Conservation (phyloP, 1,140 invertebrate species). For the Tachypleus tridentatus region DNA sequence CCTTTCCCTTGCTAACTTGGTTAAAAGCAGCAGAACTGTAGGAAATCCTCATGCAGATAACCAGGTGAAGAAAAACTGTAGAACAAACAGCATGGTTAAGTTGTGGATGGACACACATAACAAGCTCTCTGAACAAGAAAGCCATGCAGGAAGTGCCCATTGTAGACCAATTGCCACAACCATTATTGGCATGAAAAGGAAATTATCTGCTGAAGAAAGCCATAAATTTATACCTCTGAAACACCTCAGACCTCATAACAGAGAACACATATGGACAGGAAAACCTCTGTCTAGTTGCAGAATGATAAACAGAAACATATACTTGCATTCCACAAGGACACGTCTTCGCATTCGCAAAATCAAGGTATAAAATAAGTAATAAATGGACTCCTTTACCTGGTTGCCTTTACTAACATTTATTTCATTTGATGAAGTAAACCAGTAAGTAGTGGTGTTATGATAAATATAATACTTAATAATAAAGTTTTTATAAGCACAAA, state of each 20-base stretch:
- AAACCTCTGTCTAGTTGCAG: background rate
- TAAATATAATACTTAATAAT: no score
- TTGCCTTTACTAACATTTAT: no score
- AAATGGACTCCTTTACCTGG: no score
- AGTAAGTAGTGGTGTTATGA: no score
- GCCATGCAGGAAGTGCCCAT: background rate
- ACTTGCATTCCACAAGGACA: background rate
- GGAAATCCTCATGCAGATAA: background rate
- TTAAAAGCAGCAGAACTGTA: background rate
- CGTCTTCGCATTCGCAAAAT: constrained; percentile 1
- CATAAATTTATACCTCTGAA: background rate
- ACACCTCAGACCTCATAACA: background rate
- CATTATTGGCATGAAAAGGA: background rate
- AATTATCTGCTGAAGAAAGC: background rate
- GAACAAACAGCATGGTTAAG: background rate
- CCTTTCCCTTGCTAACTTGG: background rate
- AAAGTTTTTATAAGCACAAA: no score
- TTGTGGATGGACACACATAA: background rate
- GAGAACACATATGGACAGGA: background rate
- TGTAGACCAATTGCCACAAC: background rate
- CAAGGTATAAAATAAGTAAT: background rate
- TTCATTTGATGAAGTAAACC: no score
- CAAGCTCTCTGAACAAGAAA: background rate
- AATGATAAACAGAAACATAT: background rate
- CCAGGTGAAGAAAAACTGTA: background rate